Evolutionary conservation across 2,888 invertebrate species (phyloP).

Genomic region (Ceramica pisi): DNA sequence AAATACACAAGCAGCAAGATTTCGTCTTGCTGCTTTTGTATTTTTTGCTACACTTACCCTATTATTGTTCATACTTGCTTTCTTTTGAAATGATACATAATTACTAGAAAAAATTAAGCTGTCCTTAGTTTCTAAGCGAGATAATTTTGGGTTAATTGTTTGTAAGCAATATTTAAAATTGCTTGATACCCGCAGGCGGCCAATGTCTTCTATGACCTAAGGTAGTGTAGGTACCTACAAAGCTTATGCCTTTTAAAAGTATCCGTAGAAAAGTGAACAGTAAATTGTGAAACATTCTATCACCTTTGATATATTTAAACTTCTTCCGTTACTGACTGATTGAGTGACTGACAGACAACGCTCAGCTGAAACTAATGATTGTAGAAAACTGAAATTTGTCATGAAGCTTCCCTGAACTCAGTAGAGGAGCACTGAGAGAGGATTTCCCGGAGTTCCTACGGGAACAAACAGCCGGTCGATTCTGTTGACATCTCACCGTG

Average conservation of each 20-base stretch:
- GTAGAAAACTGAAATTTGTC: no score
- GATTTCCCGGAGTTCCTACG: no score
- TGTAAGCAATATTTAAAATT: neutral
- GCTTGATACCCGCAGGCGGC: neutral
- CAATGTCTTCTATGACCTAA: neutral
- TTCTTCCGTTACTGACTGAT: no score
- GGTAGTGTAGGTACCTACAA: neutral
- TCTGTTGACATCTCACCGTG: no score
- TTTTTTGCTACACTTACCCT: conserved; percentile 2
- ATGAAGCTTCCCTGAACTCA: no score
- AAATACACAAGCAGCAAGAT: neutral
- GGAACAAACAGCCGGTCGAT: no score
- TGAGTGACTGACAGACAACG: no score
- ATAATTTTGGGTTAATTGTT: neutral
- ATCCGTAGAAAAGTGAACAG: neutral
- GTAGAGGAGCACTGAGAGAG: no score
- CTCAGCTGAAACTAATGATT: no score
- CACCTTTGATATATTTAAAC: no score
- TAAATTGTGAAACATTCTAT: no score
- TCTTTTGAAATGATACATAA: neutral
- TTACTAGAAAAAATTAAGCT: neutral
- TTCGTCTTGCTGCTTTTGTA: no score
- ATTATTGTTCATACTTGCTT: neutral
- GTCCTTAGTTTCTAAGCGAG: neutral
- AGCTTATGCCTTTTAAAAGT: neutral